Conservation (phyloP, 2,797 vertebrate species). For the Sebastes matsubarae region DNA sequence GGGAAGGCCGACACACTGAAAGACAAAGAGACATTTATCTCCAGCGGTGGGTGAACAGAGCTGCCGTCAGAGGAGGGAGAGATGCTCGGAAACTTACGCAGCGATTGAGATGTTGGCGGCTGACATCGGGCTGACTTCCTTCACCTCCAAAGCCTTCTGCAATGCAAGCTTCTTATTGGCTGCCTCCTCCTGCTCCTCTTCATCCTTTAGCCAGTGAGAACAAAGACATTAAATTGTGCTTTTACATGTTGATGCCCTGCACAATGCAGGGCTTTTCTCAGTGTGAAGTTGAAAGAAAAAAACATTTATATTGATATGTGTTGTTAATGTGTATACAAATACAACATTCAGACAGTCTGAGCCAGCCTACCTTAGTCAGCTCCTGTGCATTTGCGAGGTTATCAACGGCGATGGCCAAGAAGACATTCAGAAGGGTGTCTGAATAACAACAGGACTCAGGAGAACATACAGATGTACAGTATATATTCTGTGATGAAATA, state of each 20-base stretch:
- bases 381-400: constrained; percentile 98
- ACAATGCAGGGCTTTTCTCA: background rate
- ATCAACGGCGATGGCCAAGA: constrained; percentile 98
- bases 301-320: background rate
- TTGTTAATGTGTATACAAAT: background rate
- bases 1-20: background rate
- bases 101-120: constrained; percentile 96
- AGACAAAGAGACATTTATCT: background rate
- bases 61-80: background rate
- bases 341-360: background rate
- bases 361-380: constrained; percentile 90
- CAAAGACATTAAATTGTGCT: background rate
- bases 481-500: background rate
- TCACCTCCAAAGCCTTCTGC: constrained; percentile 97
- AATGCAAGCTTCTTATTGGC: constrained; percentile 96
- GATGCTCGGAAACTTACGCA: constrained; percentile 86
- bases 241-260: background rate
- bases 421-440: constrained; percentile 98
- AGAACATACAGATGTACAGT: constrained; percentile 30
- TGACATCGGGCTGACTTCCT: constrained; percentile 97
- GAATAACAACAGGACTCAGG: constrained; percentile 79
- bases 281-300: background rate
- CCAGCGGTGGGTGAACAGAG: background rate
- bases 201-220: constrained; percentile 83
- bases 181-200: constrained; percentile 97